phyloP scores from a whole-genome alignment of 2,888 invertebrate species.

The Tuberolachnus salignus region DNA sequence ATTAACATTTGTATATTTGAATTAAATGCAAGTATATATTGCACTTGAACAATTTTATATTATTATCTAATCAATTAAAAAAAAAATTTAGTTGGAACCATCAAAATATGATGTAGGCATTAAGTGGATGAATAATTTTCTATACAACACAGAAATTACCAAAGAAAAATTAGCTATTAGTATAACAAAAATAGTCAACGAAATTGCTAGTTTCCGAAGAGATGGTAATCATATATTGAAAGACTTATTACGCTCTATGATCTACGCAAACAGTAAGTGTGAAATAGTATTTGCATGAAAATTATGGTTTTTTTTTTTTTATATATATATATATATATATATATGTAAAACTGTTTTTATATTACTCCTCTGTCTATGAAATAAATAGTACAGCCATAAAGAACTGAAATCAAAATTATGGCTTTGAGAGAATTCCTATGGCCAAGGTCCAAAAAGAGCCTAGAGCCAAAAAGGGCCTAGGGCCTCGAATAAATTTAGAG shows the following conservation, averaged over 20 bases:
- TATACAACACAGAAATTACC: constrained; percentile 75
- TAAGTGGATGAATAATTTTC: constrained; percentile 76
- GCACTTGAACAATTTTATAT: background rate
- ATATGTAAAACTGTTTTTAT: too few species aligned
- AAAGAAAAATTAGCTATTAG: constrained; percentile 77
- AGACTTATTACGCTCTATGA: constrained; percentile 68
- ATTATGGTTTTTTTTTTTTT: background rate
- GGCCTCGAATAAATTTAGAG: too few species aligned
- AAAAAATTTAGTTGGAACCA: constrained; percentile 75
- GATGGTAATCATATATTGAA: constrained; percentile 74
- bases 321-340: too few species aligned
- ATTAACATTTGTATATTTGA: constrained; percentile 3
- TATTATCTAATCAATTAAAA: too few species aligned
- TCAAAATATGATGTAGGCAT: constrained; percentile 77
- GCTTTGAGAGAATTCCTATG: too few species aligned
- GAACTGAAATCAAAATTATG: too few species aligned
- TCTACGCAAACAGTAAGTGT: constrained; percentile 67
- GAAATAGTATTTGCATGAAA: background rate
- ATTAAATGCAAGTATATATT: background rate
- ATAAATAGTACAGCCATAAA: too few species aligned
- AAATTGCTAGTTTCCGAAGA: constrained; percentile 77
- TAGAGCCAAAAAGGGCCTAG: too few species aligned
- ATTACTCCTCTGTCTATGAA: too few species aligned
- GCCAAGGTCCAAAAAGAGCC: too few species aligned
- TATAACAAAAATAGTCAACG: constrained; percentile 80